A percentile compares a stretch with the other conserved stretches of the same genome.
Evolutionary conservation across 2,113 vertebrate species (phyloP).

Genomic region (Asarcornis scutulata): DNA sequence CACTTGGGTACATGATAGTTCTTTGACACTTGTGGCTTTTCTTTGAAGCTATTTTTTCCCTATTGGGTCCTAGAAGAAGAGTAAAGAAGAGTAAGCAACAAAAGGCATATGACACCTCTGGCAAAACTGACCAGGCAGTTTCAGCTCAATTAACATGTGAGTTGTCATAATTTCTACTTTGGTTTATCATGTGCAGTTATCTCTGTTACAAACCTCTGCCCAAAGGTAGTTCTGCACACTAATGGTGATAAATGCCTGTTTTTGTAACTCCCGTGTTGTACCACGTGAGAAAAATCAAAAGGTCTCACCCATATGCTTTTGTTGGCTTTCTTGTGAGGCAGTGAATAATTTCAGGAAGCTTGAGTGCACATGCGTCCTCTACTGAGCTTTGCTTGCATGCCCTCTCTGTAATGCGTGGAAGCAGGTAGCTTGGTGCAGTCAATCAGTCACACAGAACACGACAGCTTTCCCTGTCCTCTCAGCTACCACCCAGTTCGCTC

Average conservation of each 20-base stretch:
- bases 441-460: fast-evolving
- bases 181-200: not conserved
- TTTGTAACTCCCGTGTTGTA: not conserved
- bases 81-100: not conserved
- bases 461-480: not conserved
- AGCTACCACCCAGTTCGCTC: not conserved
- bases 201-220: not conserved
- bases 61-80: not conserved
- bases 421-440: not conserved
- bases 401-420: fast-evolving
- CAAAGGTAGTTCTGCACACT: not conserved
- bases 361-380: not conserved
- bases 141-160: fast-evolving
- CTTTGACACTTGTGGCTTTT: not conserved
- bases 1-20: no score
- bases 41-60: not conserved
- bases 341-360: not conserved
- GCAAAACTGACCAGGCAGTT: not conserved
- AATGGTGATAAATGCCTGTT: not conserved
- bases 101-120: not conserved
- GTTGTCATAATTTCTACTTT: not conserved
- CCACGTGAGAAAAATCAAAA: not conserved
- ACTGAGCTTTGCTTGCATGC: not conserved
- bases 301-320: not conserved
- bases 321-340: not conserved